phyloP scores from a whole-genome alignment of 2,888 invertebrate species.

The Drosophila rubida region DNA sequence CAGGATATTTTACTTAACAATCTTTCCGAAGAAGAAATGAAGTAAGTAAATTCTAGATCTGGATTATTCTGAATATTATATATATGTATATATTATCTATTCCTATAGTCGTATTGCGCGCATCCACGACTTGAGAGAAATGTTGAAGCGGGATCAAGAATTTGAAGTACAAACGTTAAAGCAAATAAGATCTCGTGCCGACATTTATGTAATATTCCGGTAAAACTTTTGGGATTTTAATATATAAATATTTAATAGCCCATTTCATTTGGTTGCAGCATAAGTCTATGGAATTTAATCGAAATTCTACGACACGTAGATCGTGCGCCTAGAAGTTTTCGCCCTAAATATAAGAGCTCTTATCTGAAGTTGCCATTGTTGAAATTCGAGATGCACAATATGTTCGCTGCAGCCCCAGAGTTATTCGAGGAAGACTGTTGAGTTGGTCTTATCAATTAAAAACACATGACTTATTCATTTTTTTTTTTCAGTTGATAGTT shows the following conservation, averaged over 20 bases:
- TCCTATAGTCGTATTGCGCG: slow-evolving; percentile 67
- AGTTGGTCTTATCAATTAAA: neutral
- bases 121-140: slow-evolving; percentile 68
- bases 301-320: slow-evolving; percentile 81
- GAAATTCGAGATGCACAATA: slow-evolving; percentile 78
- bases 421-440: slow-evolving; percentile 79
- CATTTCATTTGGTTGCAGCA: slow-evolving; percentile 41
- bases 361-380: slow-evolving; percentile 82
- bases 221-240: slow-evolving; percentile 28
- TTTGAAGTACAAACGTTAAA: slow-evolving; percentile 53
- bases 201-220: slow-evolving; percentile 78
- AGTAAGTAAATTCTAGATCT: slow-evolving; percentile 66
- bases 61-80: neutral
- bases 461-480: neutral
- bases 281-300: slow-evolving; percentile 76
- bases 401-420: slow-evolving; percentile 72
- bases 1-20: slow-evolving; percentile 76
- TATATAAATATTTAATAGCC: neutral
- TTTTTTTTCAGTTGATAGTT: slow-evolving; percentile 61
- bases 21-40: slow-evolving; percentile 79
- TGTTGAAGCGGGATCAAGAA: slow-evolving; percentile 55
- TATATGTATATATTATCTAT: neutral
- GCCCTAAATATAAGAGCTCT: slow-evolving; percentile 68
- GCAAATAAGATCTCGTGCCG: slow-evolving; percentile 72
- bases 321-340: slow-evolving; percentile 50